phyloP scores from a whole-genome alignment of 2,113 vertebrate genomes.

The Calyptomena viridis region DNA sequence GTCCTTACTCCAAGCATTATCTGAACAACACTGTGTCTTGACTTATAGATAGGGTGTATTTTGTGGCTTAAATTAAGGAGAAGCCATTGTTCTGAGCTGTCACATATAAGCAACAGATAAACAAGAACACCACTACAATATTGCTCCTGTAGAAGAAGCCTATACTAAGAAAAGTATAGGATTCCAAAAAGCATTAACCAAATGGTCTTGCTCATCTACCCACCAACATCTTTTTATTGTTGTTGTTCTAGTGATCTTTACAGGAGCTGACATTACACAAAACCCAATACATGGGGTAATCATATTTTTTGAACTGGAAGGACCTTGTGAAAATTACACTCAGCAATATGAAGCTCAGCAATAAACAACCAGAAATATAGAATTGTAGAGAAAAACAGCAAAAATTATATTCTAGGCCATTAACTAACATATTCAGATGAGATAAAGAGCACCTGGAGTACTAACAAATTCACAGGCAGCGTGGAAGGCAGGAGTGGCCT shows the following conservation, averaged over 20 bases:
- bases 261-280: not conserved
- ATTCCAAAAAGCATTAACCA: not conserved
- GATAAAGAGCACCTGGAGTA: conserved; percentile 8
- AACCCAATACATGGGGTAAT: not conserved
- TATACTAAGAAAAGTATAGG: not conserved
- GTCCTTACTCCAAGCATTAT: not conserved
- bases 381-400: not conserved
- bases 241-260: not conserved
- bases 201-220: not conserved
- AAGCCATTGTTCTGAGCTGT: not conserved
- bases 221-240: not conserved
- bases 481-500: not conserved
- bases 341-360: not conserved
- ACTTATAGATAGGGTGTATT: not conserved
- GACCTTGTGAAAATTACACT: not conserved
- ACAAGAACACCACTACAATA: not conserved
- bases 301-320: not conserved
- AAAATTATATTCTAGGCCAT: conserved; percentile 20
- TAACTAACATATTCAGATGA: conserved; percentile 3
- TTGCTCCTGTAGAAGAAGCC: not conserved
- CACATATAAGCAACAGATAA: not conserved
- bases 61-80: not conserved
- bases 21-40: not conserved
- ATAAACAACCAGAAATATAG: conserved; percentile 18
- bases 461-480: not conserved